Evolutionary conservation across 2,888 invertebrate species (phyloP), one percentile per base, ranked within the genome.

Genomic region (Synanthedon vespiformis): DNA sequence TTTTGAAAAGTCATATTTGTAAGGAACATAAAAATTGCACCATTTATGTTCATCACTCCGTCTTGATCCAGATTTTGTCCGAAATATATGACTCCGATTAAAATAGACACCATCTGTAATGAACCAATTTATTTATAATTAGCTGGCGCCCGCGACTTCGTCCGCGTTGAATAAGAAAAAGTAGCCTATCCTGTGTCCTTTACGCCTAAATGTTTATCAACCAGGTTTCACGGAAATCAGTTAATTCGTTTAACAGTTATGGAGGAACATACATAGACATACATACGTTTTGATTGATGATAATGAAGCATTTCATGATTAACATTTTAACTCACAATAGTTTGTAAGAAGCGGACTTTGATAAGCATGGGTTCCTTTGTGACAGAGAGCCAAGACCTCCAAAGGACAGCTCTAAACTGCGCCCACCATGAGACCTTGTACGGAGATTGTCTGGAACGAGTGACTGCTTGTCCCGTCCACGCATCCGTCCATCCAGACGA

Each of bases 1-100:
- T 96, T 97, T 67, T 96, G 95, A 78, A 97, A 97, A 5, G 97
- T 97, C 93, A 96, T 94, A 70, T 95, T 96, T 13, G 95, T 95
- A 50, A 96, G 89, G 72, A 96, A 93, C 69, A 97, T 91, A 76
- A 96, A 97, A 53, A 97, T 89, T 27, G 94, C 95, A 48, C 97
- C 97, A 72, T 96, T 97, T 59, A 97, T 95, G 76, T 98, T 98
- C 92, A 95, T 94, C 0, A 97, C 95, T 2, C 95, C 97, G 65
- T 94, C 94, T 75, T 95, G 95, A 71, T 94, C 92, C 52, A 94
- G 72, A 55, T 90, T 81, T 74, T 97, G 95, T 0, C 94, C 93
- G 70, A 93, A 93, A 80, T 95, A 98, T 60, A 98, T 93, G 51
- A 95, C 80, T 2, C 97, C 97, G 56, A 97, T 92, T 6, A 98